Evolutionary conservation across 2,797 vertebrate genomes (phyloP).

Genomic region (Sebastiscus tertius): DNA sequence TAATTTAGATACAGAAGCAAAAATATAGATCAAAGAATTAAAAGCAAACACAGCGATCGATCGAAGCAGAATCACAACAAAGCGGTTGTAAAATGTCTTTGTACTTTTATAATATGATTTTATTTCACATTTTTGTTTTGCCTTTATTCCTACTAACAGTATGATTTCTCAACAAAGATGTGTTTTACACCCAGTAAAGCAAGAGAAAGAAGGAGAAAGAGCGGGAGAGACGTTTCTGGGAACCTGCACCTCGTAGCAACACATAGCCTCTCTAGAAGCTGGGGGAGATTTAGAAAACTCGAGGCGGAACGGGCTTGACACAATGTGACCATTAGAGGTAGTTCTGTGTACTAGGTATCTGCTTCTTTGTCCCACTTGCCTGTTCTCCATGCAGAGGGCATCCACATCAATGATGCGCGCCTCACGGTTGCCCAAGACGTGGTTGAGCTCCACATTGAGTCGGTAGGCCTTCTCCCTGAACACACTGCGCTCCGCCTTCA

Average conservation of each 20-base stretch:
- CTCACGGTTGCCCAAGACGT: constrained; percentile 90
- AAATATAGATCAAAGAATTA: neutral
- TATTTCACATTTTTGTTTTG: neutral
- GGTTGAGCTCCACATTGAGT: constrained; percentile 94
- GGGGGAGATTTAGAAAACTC: neutral
- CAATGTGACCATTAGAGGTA: neutral
- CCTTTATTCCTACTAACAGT: neutral
- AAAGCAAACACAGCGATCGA: neutral
- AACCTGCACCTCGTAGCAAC: too few relatives aligned
- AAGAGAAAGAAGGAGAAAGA: neutral
- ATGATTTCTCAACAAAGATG: neutral
- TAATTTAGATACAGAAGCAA: neutral
- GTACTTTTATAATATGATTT: neutral
- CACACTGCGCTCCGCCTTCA: constrained; percentile 90
- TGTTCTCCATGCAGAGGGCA: constrained; percentile 97
- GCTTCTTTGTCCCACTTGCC: constrained; percentile 68
- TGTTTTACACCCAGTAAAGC: neutral
- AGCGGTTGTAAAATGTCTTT: neutral
- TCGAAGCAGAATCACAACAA: neutral
- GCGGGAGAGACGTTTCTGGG: neutral
- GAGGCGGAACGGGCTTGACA: neutral
- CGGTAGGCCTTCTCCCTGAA: constrained; percentile 93
- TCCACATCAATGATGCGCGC: constrained; percentile 94
- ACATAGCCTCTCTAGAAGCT: too few relatives aligned
- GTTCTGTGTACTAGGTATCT: neutral